Base-by-base conservation (phyloP, 2,888 invertebrate genomes). In the Platerodrilus igneus region DNA sequence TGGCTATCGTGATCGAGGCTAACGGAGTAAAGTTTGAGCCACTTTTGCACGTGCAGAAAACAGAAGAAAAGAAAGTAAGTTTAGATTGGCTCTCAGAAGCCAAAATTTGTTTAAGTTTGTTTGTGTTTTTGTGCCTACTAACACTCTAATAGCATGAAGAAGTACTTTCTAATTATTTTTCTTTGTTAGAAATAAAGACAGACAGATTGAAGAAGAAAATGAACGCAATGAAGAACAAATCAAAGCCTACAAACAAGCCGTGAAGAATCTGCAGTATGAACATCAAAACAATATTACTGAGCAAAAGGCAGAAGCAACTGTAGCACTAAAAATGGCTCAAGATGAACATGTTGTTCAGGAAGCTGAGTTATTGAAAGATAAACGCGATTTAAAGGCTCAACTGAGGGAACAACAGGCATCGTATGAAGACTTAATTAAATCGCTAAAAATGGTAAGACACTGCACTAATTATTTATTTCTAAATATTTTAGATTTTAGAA, bases 251-350 rank as follows among this genome's bases (percentile, higher is more conserved):
- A 88, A 90, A 60, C 93, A 94, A 62, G 92, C 90, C 73, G 87
- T 93, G 42, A 94, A 94, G 61, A 90, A 92, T 70, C 71, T 94
- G 25, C 83, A 91, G 66, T 92, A 89, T 68, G 93, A 94, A 60
- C 92, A 93, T 60, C 86, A 90, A 62, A 84, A 83, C 40, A 82
- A 86, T 59, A 75, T 88, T 40, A 84, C 90, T 0, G 88, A 91
- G 59, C 74, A 86, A 34, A 83, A 89, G 59, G 90, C 91, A 8
- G 90, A 92, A 60, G 81, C 83, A 17, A 75, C 88, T 71, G 85
- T 87, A 2, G 81, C 87, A 3, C 66, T 93, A 21, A 88, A 90
- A 71, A 73, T 83, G 41, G 84, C 89, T 0, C 86, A 91, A 68
- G 89, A 92, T 64, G 84, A 88, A 53, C 84, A 91, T 58, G 72